Evolutionary conservation across 2,888 invertebrate genomes (phyloP).

Genomic region (Pilophorus perplexus): DNA sequence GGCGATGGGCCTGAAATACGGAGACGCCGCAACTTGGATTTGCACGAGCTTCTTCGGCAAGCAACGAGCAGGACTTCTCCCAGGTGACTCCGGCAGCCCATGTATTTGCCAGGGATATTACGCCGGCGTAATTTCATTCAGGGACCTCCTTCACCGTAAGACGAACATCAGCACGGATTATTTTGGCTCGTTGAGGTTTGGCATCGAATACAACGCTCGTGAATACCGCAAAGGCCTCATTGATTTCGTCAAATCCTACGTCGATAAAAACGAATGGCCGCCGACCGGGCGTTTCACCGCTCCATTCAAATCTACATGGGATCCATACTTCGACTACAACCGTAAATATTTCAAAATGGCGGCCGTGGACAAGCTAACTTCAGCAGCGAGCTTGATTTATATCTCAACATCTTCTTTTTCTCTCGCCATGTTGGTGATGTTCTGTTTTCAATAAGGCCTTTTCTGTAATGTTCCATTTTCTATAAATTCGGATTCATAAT

Average conservation of each 20-base stretch:
- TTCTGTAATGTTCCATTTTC: no score
- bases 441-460: no score
- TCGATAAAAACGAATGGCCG: no score
- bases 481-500: no score
- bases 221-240: background rate
- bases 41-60: constrained; percentile 6
- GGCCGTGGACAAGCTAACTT: no score
- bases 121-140: background rate
- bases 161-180: background rate
- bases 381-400: no score
- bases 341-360: no score
- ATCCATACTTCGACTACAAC: no score
- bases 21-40: background rate
- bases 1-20: background rate
- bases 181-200: background rate
- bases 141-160: background rate
- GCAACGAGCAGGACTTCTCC: background rate
- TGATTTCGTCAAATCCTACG: background rate
- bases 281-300: no score
- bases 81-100: constrained; percentile 2
- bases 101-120: background rate
- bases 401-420: no score
- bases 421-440: no score
- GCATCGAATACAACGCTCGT: background rate
- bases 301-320: no score